phyloP scores from a whole-genome alignment of 2,888 invertebrate species.

The Lysandra bellargus region DNA sequence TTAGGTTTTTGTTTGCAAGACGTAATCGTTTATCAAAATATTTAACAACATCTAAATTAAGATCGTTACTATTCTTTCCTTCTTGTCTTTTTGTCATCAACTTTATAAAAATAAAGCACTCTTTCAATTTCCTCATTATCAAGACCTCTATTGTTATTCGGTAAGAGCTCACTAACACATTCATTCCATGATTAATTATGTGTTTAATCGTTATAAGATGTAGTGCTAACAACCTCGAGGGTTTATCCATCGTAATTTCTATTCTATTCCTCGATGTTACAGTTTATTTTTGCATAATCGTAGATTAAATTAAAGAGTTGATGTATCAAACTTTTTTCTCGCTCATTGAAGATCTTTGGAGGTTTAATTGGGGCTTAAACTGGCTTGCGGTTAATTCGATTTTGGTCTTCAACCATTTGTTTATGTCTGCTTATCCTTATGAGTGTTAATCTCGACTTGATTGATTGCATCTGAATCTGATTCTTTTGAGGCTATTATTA shows the following conservation, averaged over 20 bases:
- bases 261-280: constrained; percentile 40
- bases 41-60: not conserved
- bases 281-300: constrained; percentile 46
- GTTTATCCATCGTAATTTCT: constrained; percentile 43
- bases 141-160: constrained; percentile 67
- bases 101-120: not conserved
- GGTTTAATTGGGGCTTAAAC: constrained; percentile 79
- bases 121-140: constrained; percentile 14
- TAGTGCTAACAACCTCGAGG: constrained; percentile 77
- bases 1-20: not conserved
- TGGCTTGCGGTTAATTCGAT: constrained; percentile 75
- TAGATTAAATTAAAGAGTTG: constrained; percentile 77
- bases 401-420: constrained; percentile 71
- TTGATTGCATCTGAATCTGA: constrained; percentile 60
- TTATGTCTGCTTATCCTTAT: constrained; percentile 63
- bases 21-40: not conserved
- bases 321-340: constrained; percentile 75
- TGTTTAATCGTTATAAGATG: constrained; percentile 81
- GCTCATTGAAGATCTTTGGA: constrained; percentile 78
- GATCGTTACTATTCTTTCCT: not conserved
- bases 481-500: constrained; percentile 33
- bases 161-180: constrained; percentile 79
- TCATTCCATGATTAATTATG: constrained; percentile 81
- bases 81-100: not conserved
- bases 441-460: constrained; percentile 75